phyloP scores from a whole-genome alignment of 1,140 invertebrate species.

The Pogonomyrmex barbatus region DNA sequence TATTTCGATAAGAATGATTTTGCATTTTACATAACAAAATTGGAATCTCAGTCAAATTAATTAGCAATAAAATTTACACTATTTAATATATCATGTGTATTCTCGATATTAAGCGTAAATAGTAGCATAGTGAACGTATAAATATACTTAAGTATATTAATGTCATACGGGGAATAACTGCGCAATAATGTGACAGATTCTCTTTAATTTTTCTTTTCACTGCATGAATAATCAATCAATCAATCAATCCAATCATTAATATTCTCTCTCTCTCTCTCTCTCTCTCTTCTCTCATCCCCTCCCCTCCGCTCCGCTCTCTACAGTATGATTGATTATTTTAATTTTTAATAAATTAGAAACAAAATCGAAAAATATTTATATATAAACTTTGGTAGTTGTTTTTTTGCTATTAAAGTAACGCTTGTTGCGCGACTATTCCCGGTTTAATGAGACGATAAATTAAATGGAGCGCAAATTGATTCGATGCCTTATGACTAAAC shows the following conservation, averaged over 20 bases:
- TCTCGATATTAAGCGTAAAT: constrained; percentile 68
- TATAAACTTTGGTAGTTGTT: not conserved
- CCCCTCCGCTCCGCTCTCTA: not conserved
- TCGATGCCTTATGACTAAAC: constrained; percentile 79
- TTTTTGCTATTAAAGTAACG: not conserved
- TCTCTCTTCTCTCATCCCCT: no score
- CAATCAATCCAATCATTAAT: no score
- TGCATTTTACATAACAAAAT: constrained; percentile 59
- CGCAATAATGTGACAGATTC: not conserved
- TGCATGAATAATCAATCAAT: no score
- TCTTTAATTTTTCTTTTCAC: no score
- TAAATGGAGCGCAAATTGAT: constrained; percentile 54
- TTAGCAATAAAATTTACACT: constrained; percentile 80
- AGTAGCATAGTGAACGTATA: constrained; percentile 67
- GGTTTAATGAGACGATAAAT: constrained; percentile 58
- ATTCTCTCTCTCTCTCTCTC: not conserved
- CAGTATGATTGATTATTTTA: not conserved
- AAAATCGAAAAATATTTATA: not conserved
- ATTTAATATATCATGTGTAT: constrained; percentile 78
- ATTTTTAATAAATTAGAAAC: not conserved
- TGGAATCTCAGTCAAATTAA: constrained; percentile 81
- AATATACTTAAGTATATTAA: constrained; percentile 68
- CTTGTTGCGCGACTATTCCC: constrained; percentile 30
- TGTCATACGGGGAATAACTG: constrained; percentile 51
- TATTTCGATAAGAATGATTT: constrained; percentile 3